Evolutionary conservation across 2,797 vertebrate species (phyloP), one percentile per base, ranked within the genome.

Genomic region (Enteromius unitaeniatus): DNA sequence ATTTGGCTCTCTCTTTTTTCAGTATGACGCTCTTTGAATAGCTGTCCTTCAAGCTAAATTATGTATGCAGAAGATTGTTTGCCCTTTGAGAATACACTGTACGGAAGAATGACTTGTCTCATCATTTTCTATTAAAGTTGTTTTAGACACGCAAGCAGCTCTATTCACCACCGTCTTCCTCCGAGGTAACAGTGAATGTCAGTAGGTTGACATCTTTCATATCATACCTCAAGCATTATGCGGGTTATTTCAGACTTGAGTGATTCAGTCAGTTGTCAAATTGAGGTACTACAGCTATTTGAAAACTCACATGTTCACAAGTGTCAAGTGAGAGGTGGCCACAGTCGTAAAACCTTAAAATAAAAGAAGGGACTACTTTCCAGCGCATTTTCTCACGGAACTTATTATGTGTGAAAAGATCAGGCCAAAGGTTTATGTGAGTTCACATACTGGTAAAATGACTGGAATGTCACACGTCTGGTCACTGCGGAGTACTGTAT

Each of bases 101-200:
- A 70, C 3, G 51, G 51, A 78, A 83, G 82, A 83, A 70, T 6
- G 21, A 83, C 74, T 83, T 60, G 65, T 70, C 82, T 49, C 74
- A 70, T 83, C 26, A 70, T 83, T 78, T 77, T 83, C 65, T 69
- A 83, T 70, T 83, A 49, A 60, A 83, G 74, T 60, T 83, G 51
- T 83, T 78, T 77, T 70, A 78, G 51, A 26, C 51, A 83, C 5
- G 4, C 45, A 28, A 10, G 23, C 28, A 67, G 51, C 40, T 62
- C 53, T 45, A 58, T 47, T 78, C 37, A 70, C 40, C 65, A 40
- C 37, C 3, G 26, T 68, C 47, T 45, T 45, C 72, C 19, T 69
- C 7, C 45, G 51, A 69, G 37, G 8, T 26, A 83, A 19, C 51
- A 8, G 1, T 78, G 40, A 83, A 83, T 78, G 74, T 70, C 74